Evolutionary conservation across 2,797 vertebrate species (phyloP).

Genomic region (Onychomys leucogaster): DNA sequence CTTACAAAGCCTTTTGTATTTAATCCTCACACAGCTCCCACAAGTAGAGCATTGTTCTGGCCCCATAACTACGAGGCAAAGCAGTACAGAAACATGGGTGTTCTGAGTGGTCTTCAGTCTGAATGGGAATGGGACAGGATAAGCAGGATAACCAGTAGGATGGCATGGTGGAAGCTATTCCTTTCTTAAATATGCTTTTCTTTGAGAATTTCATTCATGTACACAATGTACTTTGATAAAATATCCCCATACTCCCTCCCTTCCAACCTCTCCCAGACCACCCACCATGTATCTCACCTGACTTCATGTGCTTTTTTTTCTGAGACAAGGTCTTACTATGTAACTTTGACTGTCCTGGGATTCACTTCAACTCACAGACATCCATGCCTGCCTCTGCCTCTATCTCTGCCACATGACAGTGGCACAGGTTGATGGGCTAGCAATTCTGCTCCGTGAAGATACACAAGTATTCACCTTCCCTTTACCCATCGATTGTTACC

Average conservation of each 20-base stretch:
- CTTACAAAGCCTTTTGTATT: conserved; percentile 63
- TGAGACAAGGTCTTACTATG: neutral
- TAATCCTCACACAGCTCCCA: conserved; percentile 50
- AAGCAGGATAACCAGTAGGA: neutral
- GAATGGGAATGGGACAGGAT: neutral
- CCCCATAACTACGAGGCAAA: neutral
- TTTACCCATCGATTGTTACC: neutral
- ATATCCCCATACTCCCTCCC: neutral
- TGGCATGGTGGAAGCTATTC: neutral
- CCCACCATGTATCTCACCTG: neutral
- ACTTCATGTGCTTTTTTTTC: neutral
- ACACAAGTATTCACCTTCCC: neutral
- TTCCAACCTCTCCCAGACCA: neutral
- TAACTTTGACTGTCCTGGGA: neutral
- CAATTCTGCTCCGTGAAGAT: neutral
- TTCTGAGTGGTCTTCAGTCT: conserved; percentile 16
- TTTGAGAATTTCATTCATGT: neutral
- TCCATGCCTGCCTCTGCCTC: neutral
- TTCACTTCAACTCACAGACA: neutral
- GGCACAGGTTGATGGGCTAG: neutral
- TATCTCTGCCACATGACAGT: neutral
- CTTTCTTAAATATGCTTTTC: neutral
- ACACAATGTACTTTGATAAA: neutral
- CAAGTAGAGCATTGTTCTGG: neutral
- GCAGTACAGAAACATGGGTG: neutral